Percentiles rank a stretch among this genome's conserved stretches.
Conservation (phyloP, 2,113 vertebrate genomes). For the Ophthalmotilapia sp. region DNA sequence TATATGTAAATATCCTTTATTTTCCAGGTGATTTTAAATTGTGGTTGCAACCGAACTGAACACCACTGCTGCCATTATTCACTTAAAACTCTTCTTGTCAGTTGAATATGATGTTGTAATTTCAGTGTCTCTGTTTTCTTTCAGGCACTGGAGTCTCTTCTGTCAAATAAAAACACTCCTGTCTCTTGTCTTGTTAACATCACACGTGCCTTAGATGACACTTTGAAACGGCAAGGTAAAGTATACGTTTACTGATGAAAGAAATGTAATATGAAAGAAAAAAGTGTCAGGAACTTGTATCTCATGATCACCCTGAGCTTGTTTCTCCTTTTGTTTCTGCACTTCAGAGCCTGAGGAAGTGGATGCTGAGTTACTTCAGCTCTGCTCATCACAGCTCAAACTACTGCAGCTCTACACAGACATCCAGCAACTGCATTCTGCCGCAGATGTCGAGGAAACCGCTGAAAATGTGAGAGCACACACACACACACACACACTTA, state of each 20-base stretch:
- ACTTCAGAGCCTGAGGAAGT: constrained; percentile 80
- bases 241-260: background rate
- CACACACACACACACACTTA: background rate
- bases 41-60: background rate
- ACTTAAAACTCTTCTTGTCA: background rate
- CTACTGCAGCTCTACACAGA: constrained; percentile 86
- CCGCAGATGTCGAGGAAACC: constrained; percentile 20
- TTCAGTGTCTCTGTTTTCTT: constrained; percentile 12
- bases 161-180: constrained; percentile 79
- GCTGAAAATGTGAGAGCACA: constrained; percentile 43
- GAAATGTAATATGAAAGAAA: background rate
- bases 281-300: background rate
- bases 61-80: background rate
- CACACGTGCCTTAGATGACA: constrained; percentile 76
- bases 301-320: background rate
- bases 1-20: background rate
- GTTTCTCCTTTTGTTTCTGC: background rate
- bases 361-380: constrained; percentile 82
- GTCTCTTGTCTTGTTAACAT: constrained; percentile 82
- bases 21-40: background rate
- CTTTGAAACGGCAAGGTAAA: constrained; percentile 83
- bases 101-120: background rate
- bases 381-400: constrained; percentile 82
- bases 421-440: constrained; percentile 76
- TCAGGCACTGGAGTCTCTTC: constrained; percentile 88